A percentile compares a stretch with the other conserved stretches of the same genome.
Evolutionary conservation across 2,888 invertebrate genomes (phyloP).

Genomic region (Trilocha varians): DNA sequence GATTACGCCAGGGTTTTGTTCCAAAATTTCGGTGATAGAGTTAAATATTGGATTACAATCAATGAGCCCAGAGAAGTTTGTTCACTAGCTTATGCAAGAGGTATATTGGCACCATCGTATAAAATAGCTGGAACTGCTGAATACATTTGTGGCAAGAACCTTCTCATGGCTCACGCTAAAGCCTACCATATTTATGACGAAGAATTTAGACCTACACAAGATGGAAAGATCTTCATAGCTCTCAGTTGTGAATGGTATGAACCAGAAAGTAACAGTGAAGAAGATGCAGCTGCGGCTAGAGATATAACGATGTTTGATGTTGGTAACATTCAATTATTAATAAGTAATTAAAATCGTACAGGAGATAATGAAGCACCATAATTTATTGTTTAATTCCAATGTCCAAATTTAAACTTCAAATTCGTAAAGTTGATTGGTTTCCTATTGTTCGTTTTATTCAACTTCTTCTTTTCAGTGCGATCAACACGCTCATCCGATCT

Average conservation of each 20-base stretch:
- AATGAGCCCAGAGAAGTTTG: slow-evolving; percentile 62
- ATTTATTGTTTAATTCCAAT: too few species aligned
- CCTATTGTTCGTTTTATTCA: neutral
- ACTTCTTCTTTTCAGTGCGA: slow-evolving; percentile 6
- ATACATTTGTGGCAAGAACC: slow-evolving; percentile 75
- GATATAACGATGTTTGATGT: slow-evolving; percentile 1
- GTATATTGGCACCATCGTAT: slow-evolving; percentile 18
- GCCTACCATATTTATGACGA: slow-evolving; percentile 72
- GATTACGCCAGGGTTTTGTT: slow-evolving; percentile 54
- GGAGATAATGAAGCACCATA: too few species aligned
- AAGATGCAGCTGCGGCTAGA: slow-evolving; percentile 8
- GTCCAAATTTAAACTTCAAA: too few species aligned
- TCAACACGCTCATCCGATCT: slow-evolving; percentile 19
- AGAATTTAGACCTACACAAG: slow-evolving; percentile 52
- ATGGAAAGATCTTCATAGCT: slow-evolving; percentile 34
- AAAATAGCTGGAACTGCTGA: slow-evolving; percentile 51
- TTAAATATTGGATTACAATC: slow-evolving; percentile 67
- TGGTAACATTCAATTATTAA: too few species aligned
- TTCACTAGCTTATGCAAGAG: slow-evolving; percentile 46
- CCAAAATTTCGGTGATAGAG: slow-evolving; percentile 53
- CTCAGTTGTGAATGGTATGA: slow-evolving; percentile 15
- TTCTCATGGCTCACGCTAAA: slow-evolving; percentile 75
- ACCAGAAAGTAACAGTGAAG: slow-evolving; percentile 15
- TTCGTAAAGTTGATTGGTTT: too few species aligned
- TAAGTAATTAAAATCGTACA: neutral